Evolutionary conservation across 2,113 vertebrate genomes (phyloP), one percentile per base, ranked within the genome.

Genomic region (Heterochromis multidens): DNA sequence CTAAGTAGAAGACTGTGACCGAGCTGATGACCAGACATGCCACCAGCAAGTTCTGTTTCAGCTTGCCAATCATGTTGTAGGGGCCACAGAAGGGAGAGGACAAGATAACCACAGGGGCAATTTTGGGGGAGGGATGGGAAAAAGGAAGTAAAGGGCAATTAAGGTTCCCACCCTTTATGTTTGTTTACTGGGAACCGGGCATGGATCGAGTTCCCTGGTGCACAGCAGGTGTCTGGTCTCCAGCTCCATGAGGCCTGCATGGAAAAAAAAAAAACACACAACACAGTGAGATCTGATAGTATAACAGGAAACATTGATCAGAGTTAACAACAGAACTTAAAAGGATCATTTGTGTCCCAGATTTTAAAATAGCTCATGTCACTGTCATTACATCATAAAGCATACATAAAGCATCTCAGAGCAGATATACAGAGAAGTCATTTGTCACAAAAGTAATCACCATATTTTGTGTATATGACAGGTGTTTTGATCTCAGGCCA

Each of bases 1-100:
- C 97, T 91, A 99, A 85, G 88, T 99, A 99, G 90, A 99, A 98
- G 10, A 99, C 97, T 0, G 98, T 99, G 88, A 96, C 95, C 0
- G 98, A 99, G 88, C 98, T 99, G 93, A 99, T 96, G 85, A 97
- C 97, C 96, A 99, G 95, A 72, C 98, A 99, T 6, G 97, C 97
- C 96, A 99, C 88, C 31, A 99, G 93, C 91, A 99, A 84, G 94
- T 99, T 99, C 94, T 99, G 98, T 88, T 99, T 99, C 82, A 99
- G 94, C 93, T 99, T 99, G 11, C 97, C 98, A 5, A 99, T 95
- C 97, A 99, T 99, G 91, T 93, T 96, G 94, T 78, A 31, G 85
- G 46, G 4, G 58, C 67, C 79, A 84, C 76, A 77, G 43, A 61
- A 0, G 91, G 86, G 59, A 80, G 60, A 57, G 63, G 82, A 70